Base-by-base conservation (phyloP, 2,113 vertebrate species). In the Dendropsophus ebraccatus region DNA sequence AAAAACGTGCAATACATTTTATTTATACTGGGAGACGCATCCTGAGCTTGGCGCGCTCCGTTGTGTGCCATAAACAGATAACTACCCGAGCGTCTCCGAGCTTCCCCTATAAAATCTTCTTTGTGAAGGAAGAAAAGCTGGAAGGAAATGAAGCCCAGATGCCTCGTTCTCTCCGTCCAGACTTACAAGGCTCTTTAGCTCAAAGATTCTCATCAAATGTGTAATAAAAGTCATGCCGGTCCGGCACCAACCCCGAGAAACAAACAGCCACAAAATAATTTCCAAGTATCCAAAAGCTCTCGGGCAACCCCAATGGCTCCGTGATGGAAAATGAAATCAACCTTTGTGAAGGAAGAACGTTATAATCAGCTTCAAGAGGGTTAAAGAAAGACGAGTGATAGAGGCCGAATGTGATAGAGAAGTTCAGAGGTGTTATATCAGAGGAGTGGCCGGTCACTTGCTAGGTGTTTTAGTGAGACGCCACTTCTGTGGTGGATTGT, bases 41-140 rank as follows among this genome's bases (percentile, higher is more conserved):
- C 41, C 50, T 76, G 56, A 67, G 47, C 35, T 62, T 21, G 12
- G 45, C 19, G 41, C 23, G 1, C 35, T 76, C 83, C 83, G 25
- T 25, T 67, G 83, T 77, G 83, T 30, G 12, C 73, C n/a, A 77
- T 85, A 85, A 85, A 85, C 32, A 14, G 45, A 85, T 85, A 85
- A 85, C 82, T 49, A 85, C 73, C 45, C 21, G n/a, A 14, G 35
- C 56, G 75, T 77, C 83, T 65, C 28, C 17, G 73, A 77, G 54
- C 56, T 62, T 58, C 49, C 28, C 67, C 54, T 32, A 62, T 75
- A 84, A 84, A 84, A 75, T 56, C 50, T 37, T 41, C 12, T 62
- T 14, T 69, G 65, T 37, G 50, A 54, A 49, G 70, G 82, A 28
- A 75, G 70, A 45, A n/a, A 77, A 77, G 54, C 83, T 35, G 72